A percentile compares a stretch with the other conserved stretches of the same genome.
Evolutionary conservation across 2,797 vertebrate species (phyloP).

Genomic region (Acanthurus lineatus): DNA sequence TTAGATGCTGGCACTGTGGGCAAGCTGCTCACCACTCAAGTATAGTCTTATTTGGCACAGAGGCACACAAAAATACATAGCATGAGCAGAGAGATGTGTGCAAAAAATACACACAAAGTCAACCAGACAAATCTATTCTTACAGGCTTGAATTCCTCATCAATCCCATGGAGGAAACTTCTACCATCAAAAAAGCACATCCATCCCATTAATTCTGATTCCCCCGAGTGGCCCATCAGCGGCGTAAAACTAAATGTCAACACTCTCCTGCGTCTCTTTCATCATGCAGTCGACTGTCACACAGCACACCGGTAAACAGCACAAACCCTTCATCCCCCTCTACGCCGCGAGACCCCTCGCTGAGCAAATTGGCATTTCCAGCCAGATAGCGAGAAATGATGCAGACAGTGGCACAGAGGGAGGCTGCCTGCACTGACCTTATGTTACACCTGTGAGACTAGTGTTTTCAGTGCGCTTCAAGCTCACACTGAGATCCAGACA

Average conservation of each 20-base stretch:
- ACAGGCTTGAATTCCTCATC: slow-evolving; percentile 47
- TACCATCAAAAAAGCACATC: slow-evolving; percentile 56
- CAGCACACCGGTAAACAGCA: slow-evolving; percentile 64
- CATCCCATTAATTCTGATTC: slow-evolving; percentile 62
- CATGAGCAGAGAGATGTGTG: slow-evolving; percentile 11
- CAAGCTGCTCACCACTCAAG: slow-evolving; percentile 33
- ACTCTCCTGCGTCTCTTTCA: slow-evolving; percentile 68
- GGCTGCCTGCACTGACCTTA: slow-evolving; percentile 53
- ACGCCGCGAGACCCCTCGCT: slow-evolving; percentile 48
- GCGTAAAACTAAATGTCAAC: slow-evolving; percentile 75
- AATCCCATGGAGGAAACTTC: slow-evolving; percentile 26
- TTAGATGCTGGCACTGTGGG: slow-evolving; percentile 36
- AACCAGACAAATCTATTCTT: slow-evolving; percentile 31
- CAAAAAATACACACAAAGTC: slow-evolving; percentile 14
- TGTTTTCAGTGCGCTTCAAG: slow-evolving; percentile 3
- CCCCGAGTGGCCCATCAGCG: slow-evolving; percentile 25
- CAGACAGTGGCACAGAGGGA: slow-evolving; percentile 45
- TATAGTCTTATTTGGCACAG: slow-evolving; percentile 13
- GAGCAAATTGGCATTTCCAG: slow-evolving; percentile 71
- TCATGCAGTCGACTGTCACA: slow-evolving; percentile 62
- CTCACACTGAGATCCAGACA: slow-evolving; percentile 10
- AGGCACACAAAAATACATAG: slow-evolving; percentile 11
- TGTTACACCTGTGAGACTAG: slow-evolving; percentile 30
- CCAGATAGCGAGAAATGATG: slow-evolving; percentile 59
- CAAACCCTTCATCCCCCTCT: slow-evolving; percentile 63